Percentiles rank a stretch among this genome's conserved stretches.
Conservation (phyloP, 2,888 invertebrate genomes). For the Athetis lepigone region DNA sequence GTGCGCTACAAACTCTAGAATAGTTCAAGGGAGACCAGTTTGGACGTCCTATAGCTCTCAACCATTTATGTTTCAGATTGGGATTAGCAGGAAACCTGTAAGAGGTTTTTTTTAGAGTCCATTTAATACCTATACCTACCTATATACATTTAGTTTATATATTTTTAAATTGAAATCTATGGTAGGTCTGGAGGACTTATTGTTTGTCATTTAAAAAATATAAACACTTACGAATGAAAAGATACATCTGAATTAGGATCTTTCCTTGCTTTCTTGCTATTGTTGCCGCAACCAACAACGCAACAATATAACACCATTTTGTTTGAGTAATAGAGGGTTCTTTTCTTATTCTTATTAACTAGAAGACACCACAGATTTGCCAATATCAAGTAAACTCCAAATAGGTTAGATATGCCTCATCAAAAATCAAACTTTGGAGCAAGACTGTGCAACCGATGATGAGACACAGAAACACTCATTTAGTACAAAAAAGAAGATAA, state of each 20-base stretch:
- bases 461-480: no score
- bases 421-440: no score
- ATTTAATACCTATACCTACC: no score
- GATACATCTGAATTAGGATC: slow-evolving; percentile 57
- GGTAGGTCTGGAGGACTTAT: no score
- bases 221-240: slow-evolving; percentile 66
- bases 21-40: slow-evolving; percentile 67
- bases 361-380: no score
- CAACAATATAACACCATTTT: slow-evolving; percentile 71
- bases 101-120: no score
- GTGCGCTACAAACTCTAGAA: slow-evolving; percentile 65
- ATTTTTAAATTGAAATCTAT: background rate
- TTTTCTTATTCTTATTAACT: no score
- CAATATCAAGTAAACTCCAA: no score
- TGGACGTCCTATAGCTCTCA: slow-evolving; percentile 70
- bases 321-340: slow-evolving; percentile 4
- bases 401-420: no score
- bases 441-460: no score
- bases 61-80: slow-evolving; percentile 65
- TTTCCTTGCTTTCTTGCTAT: slow-evolving; percentile 63
- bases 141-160: no score
- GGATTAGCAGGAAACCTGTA: slow-evolving; percentile 65
- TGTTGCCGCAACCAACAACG: slow-evolving; percentile 68
- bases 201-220: background rate
- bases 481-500: no score